Conservation (phyloP, 2,888 invertebrate species). For the Drosophila ezoana region DNA sequence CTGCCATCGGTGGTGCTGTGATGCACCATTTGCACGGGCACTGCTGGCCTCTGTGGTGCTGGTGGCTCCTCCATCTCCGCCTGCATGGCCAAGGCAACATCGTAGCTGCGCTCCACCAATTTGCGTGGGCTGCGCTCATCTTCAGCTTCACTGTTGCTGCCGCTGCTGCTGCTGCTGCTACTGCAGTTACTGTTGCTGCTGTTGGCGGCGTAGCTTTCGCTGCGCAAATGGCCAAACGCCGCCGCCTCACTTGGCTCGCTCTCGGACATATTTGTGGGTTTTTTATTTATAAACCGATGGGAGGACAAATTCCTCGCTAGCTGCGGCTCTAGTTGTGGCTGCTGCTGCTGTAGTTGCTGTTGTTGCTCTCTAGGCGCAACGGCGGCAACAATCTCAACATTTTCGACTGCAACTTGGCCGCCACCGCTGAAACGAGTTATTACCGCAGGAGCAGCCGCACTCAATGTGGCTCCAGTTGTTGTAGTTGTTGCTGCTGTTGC, state of each 20-base stretch:
- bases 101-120: slow-evolving; percentile 80
- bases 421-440: slow-evolving; percentile 69
- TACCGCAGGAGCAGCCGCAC: slow-evolving; percentile 69
- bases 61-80: slow-evolving; percentile 3
- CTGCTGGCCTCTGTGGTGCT: not conserved
- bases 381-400: slow-evolving; percentile 63
- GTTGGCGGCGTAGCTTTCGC: slow-evolving; percentile 65
- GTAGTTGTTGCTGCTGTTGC: slow-evolving; percentile 49
- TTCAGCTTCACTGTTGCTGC: slow-evolving; percentile 48
- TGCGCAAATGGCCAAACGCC: slow-evolving; percentile 55
- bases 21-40: slow-evolving; percentile 39
- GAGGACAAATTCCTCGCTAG: slow-evolving; percentile 65
- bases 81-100: slow-evolving; percentile 70
- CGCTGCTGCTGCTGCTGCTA: slow-evolving; percentile 40
- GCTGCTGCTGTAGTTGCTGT: slow-evolving; percentile 29
- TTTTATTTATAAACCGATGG: slow-evolving; percentile 43
- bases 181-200: slow-evolving; percentile 48
- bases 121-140: slow-evolving; percentile 54
- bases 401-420: slow-evolving; percentile 68
- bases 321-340: slow-evolving; percentile 38
- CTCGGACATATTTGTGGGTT: slow-evolving; percentile 50
- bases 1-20: slow-evolving; percentile 65
- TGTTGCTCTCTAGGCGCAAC: slow-evolving; percentile 64
- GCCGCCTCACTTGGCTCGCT: slow-evolving; percentile 25
- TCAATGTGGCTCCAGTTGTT: slow-evolving; percentile 46